phyloP scores from a whole-genome alignment of 1,140 invertebrate species.

The Hylyphantes graminicola region DNA sequence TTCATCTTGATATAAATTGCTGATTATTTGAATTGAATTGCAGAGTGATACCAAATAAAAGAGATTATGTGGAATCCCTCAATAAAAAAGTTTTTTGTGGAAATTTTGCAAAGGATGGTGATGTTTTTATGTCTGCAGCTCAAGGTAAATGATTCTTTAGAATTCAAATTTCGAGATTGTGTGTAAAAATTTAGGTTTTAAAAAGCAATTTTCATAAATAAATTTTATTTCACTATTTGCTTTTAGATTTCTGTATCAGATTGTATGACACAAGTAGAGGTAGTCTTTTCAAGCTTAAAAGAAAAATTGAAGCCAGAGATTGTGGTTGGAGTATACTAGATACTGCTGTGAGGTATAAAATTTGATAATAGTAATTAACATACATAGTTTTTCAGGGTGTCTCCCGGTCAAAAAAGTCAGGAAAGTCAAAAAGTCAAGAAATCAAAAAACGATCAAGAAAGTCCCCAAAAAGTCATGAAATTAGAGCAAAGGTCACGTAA shows the following conservation, averaged over 20 bases:
- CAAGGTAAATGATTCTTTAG: too few species aligned
- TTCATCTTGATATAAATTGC: too few species aligned
- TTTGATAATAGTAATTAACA: background rate
- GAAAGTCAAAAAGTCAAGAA: too few species aligned
- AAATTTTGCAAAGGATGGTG: conserved; percentile 79
- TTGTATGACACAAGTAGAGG: conserved; percentile 71
- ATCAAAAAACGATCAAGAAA: too few species aligned
- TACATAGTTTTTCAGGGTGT: too few species aligned
- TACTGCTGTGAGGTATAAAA: conserved; percentile 74
- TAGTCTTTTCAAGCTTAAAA: conserved; percentile 71
- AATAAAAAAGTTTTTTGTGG: conserved; percentile 81
- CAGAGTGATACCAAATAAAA: conserved; percentile 76
- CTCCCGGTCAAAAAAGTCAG: too few species aligned
- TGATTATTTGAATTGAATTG: conserved; percentile 30
- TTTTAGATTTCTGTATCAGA: conserved; percentile 70
- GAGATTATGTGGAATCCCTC: conserved; percentile 73
- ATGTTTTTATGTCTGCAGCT: conserved; percentile 79
- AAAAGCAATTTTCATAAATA: background rate
- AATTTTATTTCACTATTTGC: conserved; percentile 21
- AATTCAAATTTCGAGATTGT: background rate
- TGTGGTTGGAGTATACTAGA: conserved; percentile 87
- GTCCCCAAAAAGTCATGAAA: too few species aligned
- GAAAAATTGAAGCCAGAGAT: conserved; percentile 76
- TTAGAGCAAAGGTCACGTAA: too few species aligned
- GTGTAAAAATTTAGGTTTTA: background rate